Base-by-base conservation (phyloP, 2,113 vertebrate species). In the Brachyhypopomus gauderio region DNA sequence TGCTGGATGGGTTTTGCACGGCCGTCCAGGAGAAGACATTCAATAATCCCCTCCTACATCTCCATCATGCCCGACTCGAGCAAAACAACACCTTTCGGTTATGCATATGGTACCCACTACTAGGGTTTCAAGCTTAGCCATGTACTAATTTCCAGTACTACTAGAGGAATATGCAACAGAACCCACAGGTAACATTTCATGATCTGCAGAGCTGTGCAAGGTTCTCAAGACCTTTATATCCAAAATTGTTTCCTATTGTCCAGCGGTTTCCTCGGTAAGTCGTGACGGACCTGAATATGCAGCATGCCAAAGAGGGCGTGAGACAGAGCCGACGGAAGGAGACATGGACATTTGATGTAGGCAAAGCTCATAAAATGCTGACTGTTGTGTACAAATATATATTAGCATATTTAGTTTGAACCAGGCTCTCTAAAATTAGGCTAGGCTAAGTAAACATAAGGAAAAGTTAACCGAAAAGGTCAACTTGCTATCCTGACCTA, bases 11-110 rank as follows among this genome's bases (percentile, higher is more conserved):
- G 3, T 75, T 81, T 74, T 5, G 23, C 17, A 45, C 6, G 67
- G 64, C 59, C 67, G 45, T 79, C 72, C 77, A 67, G 73, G 84
- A 81, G 67, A 75, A 83, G 27, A 85, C 72, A 89, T 84, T 63
- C 60, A 72, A 86, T 88, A 75, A 82, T 83, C 86, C 73, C 77
- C 63, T 76, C 5, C 75, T 69, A 62, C 30, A 16, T 78, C 19
- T 63, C 75, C 34, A 78, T 59, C 41, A 58, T 17, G 62, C 67
- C 27, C 14, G n/a, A 56, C 25, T 16, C 22, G 75, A 45, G 45
- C 45, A 52, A 67, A 70, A 62, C 7, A 5, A 22, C 48, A 70
- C 11, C 19, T 56, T 52, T 52, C 41, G 5, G 12, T 52, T 52
- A 52, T 52, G 45, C 12, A 52, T 52, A 52, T 11, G 52, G 38